These are phyloP conservation scores for Chrysopilus asiliformis DNA, from an alignment of 2,888 invertebrate species.

Conservation along the genomic window DNA sequence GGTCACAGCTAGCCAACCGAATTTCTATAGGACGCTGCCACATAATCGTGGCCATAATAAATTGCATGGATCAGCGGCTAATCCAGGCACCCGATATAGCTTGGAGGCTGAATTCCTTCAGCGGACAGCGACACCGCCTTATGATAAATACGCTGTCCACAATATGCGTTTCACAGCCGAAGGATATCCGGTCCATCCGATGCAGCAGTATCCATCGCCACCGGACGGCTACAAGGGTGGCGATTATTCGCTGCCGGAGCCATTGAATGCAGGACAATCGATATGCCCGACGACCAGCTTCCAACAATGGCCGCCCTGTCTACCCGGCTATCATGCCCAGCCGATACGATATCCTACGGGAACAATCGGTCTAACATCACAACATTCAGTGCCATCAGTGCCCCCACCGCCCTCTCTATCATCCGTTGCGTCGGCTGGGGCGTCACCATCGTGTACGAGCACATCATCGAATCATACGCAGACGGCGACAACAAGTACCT, in stretches of 20 bases:
- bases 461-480: slow-evolving; percentile 26
- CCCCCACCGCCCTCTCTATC: slow-evolving; percentile 14
- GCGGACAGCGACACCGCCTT: slow-evolving; percentile 37
- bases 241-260: slow-evolving; percentile 38
- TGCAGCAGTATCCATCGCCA: slow-evolving; percentile 52
- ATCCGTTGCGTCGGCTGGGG: slow-evolving; percentile 12
- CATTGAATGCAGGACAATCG: slow-evolving; percentile 10
- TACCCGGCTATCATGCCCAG: slow-evolving; percentile 37
- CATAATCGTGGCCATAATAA: slow-evolving; percentile 49
- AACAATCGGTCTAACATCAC: too few relatives aligned
- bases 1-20: slow-evolving; percentile 24
- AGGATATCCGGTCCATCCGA: slow-evolving; percentile 51
- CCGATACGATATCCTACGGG: slow-evolving; percentile 28
- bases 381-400: slow-evolving; percentile 15
- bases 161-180: slow-evolving; percentile 65
- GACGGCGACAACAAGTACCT: slow-evolving; percentile 13
- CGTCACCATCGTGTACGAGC: slow-evolving; percentile 7
- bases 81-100: slow-evolving; percentile 43
- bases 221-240: slow-evolving; percentile 56
- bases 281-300: slow-evolving; percentile 30
- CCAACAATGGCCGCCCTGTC: slow-evolving; percentile 42
- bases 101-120: slow-evolving; percentile 52
- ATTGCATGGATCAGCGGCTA: slow-evolving; percentile 38
- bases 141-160: slow-evolving; percentile 39
- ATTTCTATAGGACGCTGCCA: slow-evolving; percentile 64